Evolutionary conservation across 1,140 invertebrate genomes (phyloP), one percentile per base, ranked within the genome.

Genomic region (Pomacea maculata): DNA sequence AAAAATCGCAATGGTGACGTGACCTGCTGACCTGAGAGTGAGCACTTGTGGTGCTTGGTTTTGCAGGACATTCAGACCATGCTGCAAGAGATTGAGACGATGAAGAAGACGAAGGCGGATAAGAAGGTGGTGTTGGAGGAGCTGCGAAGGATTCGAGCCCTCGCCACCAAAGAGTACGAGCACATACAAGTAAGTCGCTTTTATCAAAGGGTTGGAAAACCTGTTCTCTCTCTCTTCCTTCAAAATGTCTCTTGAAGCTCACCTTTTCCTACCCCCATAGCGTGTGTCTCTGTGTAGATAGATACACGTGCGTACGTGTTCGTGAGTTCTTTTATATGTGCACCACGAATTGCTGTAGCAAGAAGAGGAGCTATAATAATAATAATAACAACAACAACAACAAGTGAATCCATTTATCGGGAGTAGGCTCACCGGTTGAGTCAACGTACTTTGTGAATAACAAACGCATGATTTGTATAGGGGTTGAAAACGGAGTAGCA

Each of bases 81-180:
- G n/a, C 55, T 52, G 54, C 77, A 78, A 65, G 45, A 70, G 77
- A 71, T 78, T n/a, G 54, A 78, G 77, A 55, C 25, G 65, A 68
- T 78, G 67, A 68, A 64, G 45, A 17, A 55, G 11, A 17, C 29
- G 15, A 19, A 70, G 52, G 12, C 21, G 77, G 65, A 78, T 19
- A 78, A 78, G 67, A 12, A 12, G 17, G 54, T 17, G 54, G 57
- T 71, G 29, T 52, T 78, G 29, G 14, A 78, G 4, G 67, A 78
- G 11, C 45, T 78, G 6, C 6, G 7, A 4, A 25, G 0, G 29
- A 78, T 78, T 29, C 25, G 65, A 7, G 77, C 34, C 9, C 52
- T 45, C 6, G 52, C 52, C 64, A 29, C 57, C 45, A 52, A 70
- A 45, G 77, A 78, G 65, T 78, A 19, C 65, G 70, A 78, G 14